Evolutionary conservation across 2,797 vertebrate species (phyloP), one percentile per base, ranked within the genome.

Genomic region (Calcarius lapponicus): DNA sequence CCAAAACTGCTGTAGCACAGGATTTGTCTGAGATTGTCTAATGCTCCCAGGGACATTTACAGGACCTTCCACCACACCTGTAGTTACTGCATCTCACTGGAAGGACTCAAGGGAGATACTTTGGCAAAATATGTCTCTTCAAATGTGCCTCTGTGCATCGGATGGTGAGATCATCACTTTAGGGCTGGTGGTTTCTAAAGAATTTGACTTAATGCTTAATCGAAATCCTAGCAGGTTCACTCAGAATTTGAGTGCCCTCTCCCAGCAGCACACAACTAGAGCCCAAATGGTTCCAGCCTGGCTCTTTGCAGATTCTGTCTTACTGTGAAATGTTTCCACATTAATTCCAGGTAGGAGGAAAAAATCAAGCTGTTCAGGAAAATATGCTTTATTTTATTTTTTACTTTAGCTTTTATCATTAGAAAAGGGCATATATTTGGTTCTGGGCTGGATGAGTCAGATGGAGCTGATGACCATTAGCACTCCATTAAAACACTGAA

Each of bases 371-470:
- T 65, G 17, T 38, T 43, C 31, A 13, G 32, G 34, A 21, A 90
- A 85, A 64, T 36, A 34, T 0, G 7, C 62, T 83, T 81, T 17
- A 56, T 88, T 86, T 86, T 58, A 24, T 36, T 60, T 91, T 64
- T 79, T 70, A 58, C 65, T 75, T 87, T 28, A 58, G 28, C 32
- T 82, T 90, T 94, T 81, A 72, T 88, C 56, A 74, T 80, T 79
- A 92, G 28, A 62, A 87, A 65, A 28, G 43, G 82, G 50, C 61
- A 14, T 24, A 79, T 94, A 71, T 53, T 88, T 57, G 5, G 73
- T 91, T 82, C 71, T 64, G 71, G 81, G 82, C 60, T 28, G 29
- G 95, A 76, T 74, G 92, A 95, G 92, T 97, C 94, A 96, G 96
- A 96, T 65, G 79, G 89, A 80, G 61, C 80, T 48, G 79, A 88